Evolutionary conservation across 2,113 vertebrate species (phyloP).

Genomic region (Grallaria varia): DNA sequence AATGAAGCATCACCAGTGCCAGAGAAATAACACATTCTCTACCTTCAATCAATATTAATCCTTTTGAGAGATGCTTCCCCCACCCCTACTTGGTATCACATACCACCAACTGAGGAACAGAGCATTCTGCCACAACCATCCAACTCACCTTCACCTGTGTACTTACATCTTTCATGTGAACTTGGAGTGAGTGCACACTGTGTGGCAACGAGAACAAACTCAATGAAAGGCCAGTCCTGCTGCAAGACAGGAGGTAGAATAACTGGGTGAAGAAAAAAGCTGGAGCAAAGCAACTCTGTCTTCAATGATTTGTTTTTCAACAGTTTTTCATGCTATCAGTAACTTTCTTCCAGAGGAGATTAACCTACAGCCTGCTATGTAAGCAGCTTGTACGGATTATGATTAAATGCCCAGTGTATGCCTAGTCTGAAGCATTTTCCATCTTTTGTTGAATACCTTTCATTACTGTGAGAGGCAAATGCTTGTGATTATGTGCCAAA

Average conservation of each 20-base stretch:
- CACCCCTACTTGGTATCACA: accelerated
- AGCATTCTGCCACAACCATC: neutral
- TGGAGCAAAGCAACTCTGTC: neutral
- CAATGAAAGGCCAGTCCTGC: neutral
- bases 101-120: neutral
- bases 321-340: neutral
- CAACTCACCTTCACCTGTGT: neutral
- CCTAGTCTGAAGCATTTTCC: neutral
- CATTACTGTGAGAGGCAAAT: neutral
- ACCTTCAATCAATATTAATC: neutral
- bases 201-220: neutral
- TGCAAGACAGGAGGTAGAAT: neutral
- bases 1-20: neutral
- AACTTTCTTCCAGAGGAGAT: neutral
- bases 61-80: neutral
- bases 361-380: neutral
- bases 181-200: neutral
- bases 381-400: neutral
- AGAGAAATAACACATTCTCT: neutral
- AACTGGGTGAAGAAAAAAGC: neutral
- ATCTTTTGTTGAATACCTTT: neutral
- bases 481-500: neutral
- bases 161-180: neutral
- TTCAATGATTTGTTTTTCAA: neutral
- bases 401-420: neutral